Evolutionary conservation across 2,797 vertebrate genomes (phyloP), one percentile per base, ranked within the genome.

Genomic region (Lepilemur ruficaudatus): DNA sequence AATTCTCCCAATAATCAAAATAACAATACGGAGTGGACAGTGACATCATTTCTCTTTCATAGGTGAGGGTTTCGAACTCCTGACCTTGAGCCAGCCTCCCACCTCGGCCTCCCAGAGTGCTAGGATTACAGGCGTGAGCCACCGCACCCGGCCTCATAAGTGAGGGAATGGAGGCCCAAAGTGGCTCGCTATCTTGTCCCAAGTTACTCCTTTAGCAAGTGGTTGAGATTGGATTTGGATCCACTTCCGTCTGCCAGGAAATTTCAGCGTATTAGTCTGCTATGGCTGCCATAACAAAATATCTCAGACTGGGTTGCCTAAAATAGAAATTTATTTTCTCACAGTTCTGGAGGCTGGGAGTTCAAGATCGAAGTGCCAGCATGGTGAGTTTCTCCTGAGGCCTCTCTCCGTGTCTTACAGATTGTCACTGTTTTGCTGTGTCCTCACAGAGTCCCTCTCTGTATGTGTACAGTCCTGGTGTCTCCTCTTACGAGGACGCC

Each of bases 401-500:
- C 32, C 32, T 70, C n/a, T 17, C 7, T 67, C 41, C 18, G 48
- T 83, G 38, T 41, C 35, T 50, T 92, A 7, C 12, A 61, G 9
- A 5, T 8, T 59, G 8, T 1, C 1, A 15, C 22, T 9, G 35
- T 76, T n/a, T 25, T 2, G 0, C 84, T 65, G 4, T 12, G 41
- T 83, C 30, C 23, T 85, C 10, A 13, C 0, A 1, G 79, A 80
- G 8, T n/a, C 28, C 92, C 67, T 65, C 65, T 83, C 48, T 14
- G 4, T 30, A 48, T 7, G 4, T 52, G 9, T 41, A 30, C 0
- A 15, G 20, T 69, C 15, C 12, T 20, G 0, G 2, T 65, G 18
- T 48, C n/a, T 81, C 52, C 63, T 65, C 15, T 30, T 79, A 5
- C 43, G 82, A 83, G 28, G 38, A 83, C 22, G 30, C 12, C 35